Evolutionary conservation across 1,140 invertebrate species (phyloP).

Genomic region (Brachionus asplanchnoidis): DNA sequence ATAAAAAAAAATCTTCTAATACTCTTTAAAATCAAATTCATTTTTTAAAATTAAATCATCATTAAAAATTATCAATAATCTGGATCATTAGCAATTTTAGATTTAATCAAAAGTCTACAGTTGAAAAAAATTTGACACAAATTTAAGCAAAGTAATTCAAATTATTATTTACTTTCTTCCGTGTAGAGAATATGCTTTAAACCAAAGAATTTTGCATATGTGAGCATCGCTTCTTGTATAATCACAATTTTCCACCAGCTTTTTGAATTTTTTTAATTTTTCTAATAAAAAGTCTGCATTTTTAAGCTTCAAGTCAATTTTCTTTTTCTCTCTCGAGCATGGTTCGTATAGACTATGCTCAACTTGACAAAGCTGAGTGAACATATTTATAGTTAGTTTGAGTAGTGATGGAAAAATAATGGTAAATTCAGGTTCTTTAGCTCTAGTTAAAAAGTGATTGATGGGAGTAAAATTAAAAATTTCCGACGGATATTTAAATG

Average conservation of each 20-base stretch:
- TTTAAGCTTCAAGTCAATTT: neutral
- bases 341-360: conserved; percentile 29
- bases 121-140: no score
- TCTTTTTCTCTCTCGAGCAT: neutral
- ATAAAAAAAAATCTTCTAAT: no score
- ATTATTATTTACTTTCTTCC: conserved; percentile 1
- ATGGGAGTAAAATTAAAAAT: conserved; percentile 15
- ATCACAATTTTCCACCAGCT: neutral
- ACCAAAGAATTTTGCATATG: conserved; percentile 7
- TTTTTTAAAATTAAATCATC: no score
- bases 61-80: no score
- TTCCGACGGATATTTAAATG: conserved; percentile 21
- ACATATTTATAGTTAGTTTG: neutral
- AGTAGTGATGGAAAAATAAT: conserved; percentile 8
- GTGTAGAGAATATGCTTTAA: neutral
- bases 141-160: neutral
- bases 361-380: conserved; percentile 35
- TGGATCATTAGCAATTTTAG: neutral
- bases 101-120: no score
- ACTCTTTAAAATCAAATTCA: no score
- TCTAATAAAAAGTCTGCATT: conserved; percentile 3
- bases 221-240: conserved; percentile 33
- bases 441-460: conserved; percentile 9
- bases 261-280: neutral
- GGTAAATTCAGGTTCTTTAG: neutral